Base-by-base conservation (phyloP, 1,140 invertebrate species). In the Vollenhovia emeryi region DNA sequence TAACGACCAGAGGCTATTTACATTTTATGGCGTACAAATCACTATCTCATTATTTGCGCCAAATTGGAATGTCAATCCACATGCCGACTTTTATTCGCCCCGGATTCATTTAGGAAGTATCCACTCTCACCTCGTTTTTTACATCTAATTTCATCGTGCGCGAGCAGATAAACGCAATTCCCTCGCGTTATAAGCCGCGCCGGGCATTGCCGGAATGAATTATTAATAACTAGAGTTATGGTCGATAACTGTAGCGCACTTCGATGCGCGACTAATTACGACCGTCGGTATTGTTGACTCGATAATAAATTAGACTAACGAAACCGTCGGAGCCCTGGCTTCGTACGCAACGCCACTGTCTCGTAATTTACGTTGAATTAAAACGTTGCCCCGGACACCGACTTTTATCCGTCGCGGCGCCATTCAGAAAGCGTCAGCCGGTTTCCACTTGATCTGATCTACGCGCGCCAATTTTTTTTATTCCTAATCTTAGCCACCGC, bases 381-480 rank as follows among this genome's bases (percentile, higher is more conserved):
- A 52, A 82, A 73, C 66, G 66, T 57, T 18, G 66, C 13, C 24
- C 7, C 50, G 24, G 27, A 33, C 40, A 80, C 33, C 36, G 64
- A 55, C 18, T 82, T 57, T 82, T 57, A 45, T 82, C 45, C 24
- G 78, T 71, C 36, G 50, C 40, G 36, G 36, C 36, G 66, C 66
- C 24, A 82, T 36, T 78, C 27, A 59, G 50, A 71, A 59, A 30
- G n/a, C 33, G 27, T 55, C 24, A 30, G 66, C 50, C 66, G 66
- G 66, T 82, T 82, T 82, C 36, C 52, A 82, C n/a, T 73, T 82
- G 57, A 71, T 73, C 78, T 73, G 66, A 80, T 80, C 78, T 71
- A 80, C 36, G 78, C 13, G 36, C 36, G 7, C 24, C 18, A 27
- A 40, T 21, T 33, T 15, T 24, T 21, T 62, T 48, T 57, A 71